Evolutionary conservation across 1,140 invertebrate genomes (phyloP), one percentile per base, ranked within the genome.

Genomic region (Penaeus japonicus): DNA sequence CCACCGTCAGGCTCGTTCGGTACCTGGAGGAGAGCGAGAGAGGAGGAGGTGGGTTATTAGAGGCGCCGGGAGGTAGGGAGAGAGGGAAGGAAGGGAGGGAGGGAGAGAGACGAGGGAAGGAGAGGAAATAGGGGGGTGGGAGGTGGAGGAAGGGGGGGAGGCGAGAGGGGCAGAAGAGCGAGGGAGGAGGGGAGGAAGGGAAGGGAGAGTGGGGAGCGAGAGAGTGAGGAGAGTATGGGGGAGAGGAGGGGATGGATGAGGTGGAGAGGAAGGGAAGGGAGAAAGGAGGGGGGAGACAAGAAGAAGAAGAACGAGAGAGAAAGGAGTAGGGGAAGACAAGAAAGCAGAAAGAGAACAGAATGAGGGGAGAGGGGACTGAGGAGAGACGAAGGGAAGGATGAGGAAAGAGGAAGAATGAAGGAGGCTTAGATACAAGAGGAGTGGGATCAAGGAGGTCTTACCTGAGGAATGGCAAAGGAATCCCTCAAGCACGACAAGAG

Each of bases 1-100:
- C 94, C 5, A 97, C 93, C 0, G 93, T 93, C 70, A 94, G 90
- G 27, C 92, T 91, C 39, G n/a, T n/a, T n/a, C n/a, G n/a, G 62
- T 82, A 87, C 79, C 86, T 87, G 77, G 4, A 32, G 75, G 22
- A n/a, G 35, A 22, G 3, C 32, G 30, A 39, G 18, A 18, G 27
- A 17, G 32, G 10, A 5, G 4, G 39, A 39, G 77, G 7, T 15
- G 32, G 32, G 32, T 7, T 18, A n/a, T n/a, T n/a, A n/a, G n/a
- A n/a, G n/a, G n/a, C n/a, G n/a, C n/a, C n/a, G 57, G n/a, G 57
- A 59, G 57, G n/a, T 15, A 59, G 57, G n/a, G 57, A 59, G 57
- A 59, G 57, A 59, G 57, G n/a, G 57, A 59, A n/a, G n/a, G 57
- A 59, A 59, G 57, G n/a, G 57, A 59, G 57, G n/a, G 57, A 59